Base-by-base conservation (phyloP, 1,140 invertebrate genomes). In the Aphelinus certus region DNA sequence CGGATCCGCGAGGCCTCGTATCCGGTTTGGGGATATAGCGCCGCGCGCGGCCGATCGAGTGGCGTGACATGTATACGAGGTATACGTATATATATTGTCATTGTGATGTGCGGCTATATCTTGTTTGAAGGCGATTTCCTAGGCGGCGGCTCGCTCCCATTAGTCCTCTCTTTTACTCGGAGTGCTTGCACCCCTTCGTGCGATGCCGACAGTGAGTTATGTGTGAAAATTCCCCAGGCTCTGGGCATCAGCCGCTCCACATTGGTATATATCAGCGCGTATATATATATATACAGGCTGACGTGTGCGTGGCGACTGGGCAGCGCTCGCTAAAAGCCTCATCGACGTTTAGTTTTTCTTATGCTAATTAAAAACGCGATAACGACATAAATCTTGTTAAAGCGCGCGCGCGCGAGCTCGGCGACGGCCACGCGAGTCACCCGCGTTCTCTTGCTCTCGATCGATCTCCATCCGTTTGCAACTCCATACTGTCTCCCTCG, bases 301-400 rank as follows among this genome's bases (percentile, higher is more conserved):
- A 26, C 26, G 26, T 26, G 26, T 61, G 60, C 42, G 45, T 57
- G 47, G 6, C 9, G 26, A 26, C 26, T 26, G 26, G 26, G 26
- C 26, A 26, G 26, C 10, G 26, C 1, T 7, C 53, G 55, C n/a
- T 58, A 57, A 69, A 66, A 68, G 65, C 71, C 64, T 48, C 63
- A 76, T 73, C 64, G 75, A 72, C 56, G 55, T 69, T 73, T 64
- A 69, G 64, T 70, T 69, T 70, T 75, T 75, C 67, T 70, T 75
- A 69, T 74, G 72, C 72, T 74, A 74, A 74, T 74, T 74, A 74
- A 68, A 66, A 75, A 70, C 53, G 60, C 47, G 73, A 75, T 75
- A 74, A 68, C 58, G 51, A 62, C 60, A 70, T 69, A 70, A 70
- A 74, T 74, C 72, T 66, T 69, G 58, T 57, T 45, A 47, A 53